Conservation (phyloP, 2,113 vertebrate genomes). For the Macquaria ambigua region DNA sequence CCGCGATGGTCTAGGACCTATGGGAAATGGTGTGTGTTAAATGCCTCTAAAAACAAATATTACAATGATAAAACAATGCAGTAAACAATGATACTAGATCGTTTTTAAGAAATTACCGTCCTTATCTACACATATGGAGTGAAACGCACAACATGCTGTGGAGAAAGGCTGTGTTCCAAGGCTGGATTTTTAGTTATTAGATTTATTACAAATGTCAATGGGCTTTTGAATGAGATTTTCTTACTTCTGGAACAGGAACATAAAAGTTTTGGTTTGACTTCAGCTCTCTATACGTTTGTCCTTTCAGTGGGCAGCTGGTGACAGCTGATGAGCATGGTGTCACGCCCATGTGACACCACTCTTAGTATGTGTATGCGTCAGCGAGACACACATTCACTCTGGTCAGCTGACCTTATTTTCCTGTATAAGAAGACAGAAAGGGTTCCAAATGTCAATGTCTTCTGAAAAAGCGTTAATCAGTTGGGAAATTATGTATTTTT, state of each 20-base stretch:
- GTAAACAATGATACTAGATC: no score
- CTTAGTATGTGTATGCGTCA: neutral
- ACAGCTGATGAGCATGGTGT: conserved; percentile 28
- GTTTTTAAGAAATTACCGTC: no score
- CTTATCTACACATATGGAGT: neutral
- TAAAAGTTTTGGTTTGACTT: neutral
- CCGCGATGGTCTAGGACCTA: neutral
- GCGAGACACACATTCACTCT: neutral
- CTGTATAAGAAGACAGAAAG: neutral
- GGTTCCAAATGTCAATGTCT: neutral
- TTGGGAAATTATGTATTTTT: neutral
- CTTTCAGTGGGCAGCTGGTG: conserved; percentile 25
- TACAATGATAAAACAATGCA: no score
- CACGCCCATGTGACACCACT: neutral
- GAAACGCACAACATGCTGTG: neutral
- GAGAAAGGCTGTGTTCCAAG: neutral
- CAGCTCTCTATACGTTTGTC: neutral
- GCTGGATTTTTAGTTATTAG: neutral
- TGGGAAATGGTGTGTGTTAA: neutral
- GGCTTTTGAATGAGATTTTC: neutral
- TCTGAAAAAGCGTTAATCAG: neutral
- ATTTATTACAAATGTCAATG: neutral
- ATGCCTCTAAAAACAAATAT: neutral
- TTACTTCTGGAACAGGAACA: neutral
- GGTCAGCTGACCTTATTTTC: neutral